Base-by-base conservation (phyloP, 2,888 invertebrate genomes). In the Melanostoma mellinum region DNA sequence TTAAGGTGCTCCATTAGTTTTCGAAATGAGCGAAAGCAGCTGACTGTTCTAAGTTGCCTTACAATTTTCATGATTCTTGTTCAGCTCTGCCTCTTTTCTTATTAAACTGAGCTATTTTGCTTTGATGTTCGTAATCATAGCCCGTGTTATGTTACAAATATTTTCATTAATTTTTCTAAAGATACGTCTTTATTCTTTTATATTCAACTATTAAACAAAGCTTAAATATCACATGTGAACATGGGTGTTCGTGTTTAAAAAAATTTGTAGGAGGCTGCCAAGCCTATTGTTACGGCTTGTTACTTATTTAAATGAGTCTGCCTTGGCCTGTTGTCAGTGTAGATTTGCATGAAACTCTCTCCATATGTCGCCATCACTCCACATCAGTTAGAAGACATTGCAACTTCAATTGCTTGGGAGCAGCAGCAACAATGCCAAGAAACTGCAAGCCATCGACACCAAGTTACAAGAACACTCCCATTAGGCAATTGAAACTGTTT, bases 391-490 rank as follows among this genome's bases (percentile, higher is more conserved):
- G 38, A 20, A 53, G 33, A 63, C 48, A 53, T 5, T 67, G 33
- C 44, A 35, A 53, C 48, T 8, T 40, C 10, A 32, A 44, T 42
- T 46, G 46, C 73, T 56, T 53, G 63, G 55, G 38, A 73, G 60
- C 48, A 38, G 52, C 32, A 35, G 48, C 46, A 33, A 46, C 36
- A 72, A 52, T 44, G 58, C 71, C 55, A 72, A 50, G 38, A 46
- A 65, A 63, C 65, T 65, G 50, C 77, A 71, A 48, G 71, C 71
- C 71, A 71, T 77, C 71, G 65, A 72, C 77, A 78, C 58, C 55
- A 20, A 65, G 77, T 1, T 20, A 20, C 20, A 20, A 20, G 20
- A 65, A 65, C 77, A 71, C 77, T 78, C 77, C 77, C 72, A 71
- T 65, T 65, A 65, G 50, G 61, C 72, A 65, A 78, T 52, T 65